These are phyloP conservation scores for Rhinogobio ventralis DNA, from an alignment of 2,797 vertebrate genomes.

Conservation along the genomic window DNA sequence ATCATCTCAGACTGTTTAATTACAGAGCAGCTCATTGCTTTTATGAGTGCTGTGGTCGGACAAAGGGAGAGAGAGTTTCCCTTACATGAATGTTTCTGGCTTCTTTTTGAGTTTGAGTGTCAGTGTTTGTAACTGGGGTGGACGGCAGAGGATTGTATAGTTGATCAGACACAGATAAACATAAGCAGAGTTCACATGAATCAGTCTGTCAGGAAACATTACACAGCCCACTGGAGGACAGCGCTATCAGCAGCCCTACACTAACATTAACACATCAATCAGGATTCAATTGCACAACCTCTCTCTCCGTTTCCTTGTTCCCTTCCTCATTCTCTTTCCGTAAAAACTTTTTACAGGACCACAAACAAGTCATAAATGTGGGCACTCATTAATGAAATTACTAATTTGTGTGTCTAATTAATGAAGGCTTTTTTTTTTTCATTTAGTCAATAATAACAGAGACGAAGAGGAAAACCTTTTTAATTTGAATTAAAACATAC, in stretches of 20 bases:
- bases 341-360: constrained; percentile 1
- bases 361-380: not conserved
- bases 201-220: constrained; percentile 57
- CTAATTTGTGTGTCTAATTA: not conserved
- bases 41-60: constrained; percentile 24
- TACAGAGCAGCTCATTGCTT: constrained; percentile 32
- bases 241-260: constrained; percentile 33
- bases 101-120: constrained; percentile 34
- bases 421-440: not conserved
- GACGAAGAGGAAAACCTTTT: not conserved
- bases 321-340: not conserved
- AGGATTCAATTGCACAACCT: not conserved
- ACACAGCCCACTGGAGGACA: constrained; percentile 45
- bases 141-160: constrained; percentile 1
- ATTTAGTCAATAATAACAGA: not conserved
- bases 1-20: constrained; percentile 42
- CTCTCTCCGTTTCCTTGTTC: not conserved
- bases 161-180: constrained; percentile 43
- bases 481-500: not conserved
- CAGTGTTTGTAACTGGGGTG: constrained; percentile 29
- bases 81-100: constrained; percentile 27
- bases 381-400: not conserved
- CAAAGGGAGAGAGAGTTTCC: constrained; percentile 13
- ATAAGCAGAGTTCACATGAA: constrained; percentile 47
- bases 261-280: constrained; percentile 32